Percentiles rank a stretch among this genome's conserved stretches.
Evolutionary conservation across 2,888 invertebrate genomes (phyloP).

Genomic region (Allolobophora icterica): DNA sequence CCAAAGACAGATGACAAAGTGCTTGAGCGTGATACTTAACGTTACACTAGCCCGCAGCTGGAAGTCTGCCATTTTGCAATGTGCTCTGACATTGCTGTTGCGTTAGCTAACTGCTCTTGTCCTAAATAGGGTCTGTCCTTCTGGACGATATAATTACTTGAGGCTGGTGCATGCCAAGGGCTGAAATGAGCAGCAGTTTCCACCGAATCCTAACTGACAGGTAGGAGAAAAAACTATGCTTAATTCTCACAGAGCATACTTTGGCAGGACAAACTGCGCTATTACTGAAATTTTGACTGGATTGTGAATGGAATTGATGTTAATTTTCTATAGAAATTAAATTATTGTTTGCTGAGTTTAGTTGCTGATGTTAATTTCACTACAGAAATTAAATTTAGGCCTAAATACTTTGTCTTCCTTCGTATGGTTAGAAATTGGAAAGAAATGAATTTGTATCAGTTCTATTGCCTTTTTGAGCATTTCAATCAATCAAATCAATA

Average conservation of each 20-base stretch:
- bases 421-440: neutral
- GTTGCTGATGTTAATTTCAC: neutral
- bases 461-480: neutral
- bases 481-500: too few species aligned
- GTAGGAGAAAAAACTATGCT: neutral
- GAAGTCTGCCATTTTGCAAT: slow-evolving; percentile 2
- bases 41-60: neutral
- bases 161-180: neutral
- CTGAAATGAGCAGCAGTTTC: neutral
- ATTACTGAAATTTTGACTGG: neutral
- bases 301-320: neutral
- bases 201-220: neutral
- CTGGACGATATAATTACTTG: neutral
- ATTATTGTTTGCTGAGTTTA: neutral
- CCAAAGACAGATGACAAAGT: neutral
- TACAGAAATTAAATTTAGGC: neutral
- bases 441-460: neutral
- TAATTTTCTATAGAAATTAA: neutral
- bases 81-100: neutral
- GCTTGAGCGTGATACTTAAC: neutral
- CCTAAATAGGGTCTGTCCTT: neutral
- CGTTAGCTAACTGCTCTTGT: neutral
- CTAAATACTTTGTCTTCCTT: neutral
- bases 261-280: neutral
- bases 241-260: neutral